phyloP scores from a whole-genome alignment of 2,113 vertebrate genomes.

The Hystrix brachyura region DNA sequence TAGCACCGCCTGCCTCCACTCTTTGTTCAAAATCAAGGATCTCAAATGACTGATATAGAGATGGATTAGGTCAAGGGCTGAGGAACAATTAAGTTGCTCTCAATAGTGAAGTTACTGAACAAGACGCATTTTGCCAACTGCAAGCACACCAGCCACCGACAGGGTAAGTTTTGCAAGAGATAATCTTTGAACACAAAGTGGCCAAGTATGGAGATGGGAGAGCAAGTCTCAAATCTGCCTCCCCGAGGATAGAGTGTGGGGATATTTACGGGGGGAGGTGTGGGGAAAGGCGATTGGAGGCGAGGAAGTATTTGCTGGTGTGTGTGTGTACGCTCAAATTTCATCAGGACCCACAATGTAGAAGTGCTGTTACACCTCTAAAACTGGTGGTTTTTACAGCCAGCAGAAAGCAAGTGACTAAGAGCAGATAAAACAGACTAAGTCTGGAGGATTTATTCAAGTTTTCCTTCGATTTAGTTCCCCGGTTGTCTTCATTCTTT shows the following conservation, averaged over 20 bases:
- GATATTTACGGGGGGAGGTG: not conserved
- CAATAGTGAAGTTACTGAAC: not conserved
- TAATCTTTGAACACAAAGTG: not conserved
- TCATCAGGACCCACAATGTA: too few relatives aligned
- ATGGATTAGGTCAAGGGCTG: not conserved
- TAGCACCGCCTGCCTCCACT: not conserved
- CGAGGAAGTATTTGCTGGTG: not conserved
- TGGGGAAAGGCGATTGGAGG: not conserved
- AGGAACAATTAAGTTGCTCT: not conserved
- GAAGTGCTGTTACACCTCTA: too few relatives aligned
- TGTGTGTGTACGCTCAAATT: too few relatives aligned
- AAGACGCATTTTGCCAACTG: not conserved
- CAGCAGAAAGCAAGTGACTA: too few relatives aligned
- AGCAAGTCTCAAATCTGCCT: not conserved
- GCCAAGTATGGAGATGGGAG: not conserved
- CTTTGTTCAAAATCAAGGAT: not conserved
- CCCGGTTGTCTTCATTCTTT: too few relatives aligned
- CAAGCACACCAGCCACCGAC: not conserved
- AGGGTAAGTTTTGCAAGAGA: not conserved
- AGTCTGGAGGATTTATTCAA: too few relatives aligned
- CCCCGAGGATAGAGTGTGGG: not conserved
- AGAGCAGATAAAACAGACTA: too few relatives aligned
- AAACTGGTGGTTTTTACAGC: too few relatives aligned
- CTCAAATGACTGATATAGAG: not conserved
- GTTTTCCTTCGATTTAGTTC: too few relatives aligned